Base-by-base conservation (phyloP, 2,113 vertebrate species). In the Dipodomys ordii region DNA sequence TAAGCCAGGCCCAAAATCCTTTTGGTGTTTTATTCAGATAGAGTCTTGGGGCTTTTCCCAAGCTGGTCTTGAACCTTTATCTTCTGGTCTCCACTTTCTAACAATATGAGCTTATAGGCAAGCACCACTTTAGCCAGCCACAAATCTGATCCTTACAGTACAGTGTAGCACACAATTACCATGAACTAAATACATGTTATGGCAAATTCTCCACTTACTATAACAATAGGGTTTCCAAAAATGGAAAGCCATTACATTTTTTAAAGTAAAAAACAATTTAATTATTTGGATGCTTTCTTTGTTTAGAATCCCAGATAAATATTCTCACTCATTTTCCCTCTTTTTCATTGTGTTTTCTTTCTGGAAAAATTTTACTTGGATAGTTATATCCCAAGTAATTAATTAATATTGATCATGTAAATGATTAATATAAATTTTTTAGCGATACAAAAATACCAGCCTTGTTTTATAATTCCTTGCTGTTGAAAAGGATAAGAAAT, bases 401-500 rank as follows among this genome's bases (percentile, higher is more conserved):
- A 39, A 39, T 39, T 39, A 39, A 39, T 39, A 39, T 39, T 39
- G 15, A 57, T 57, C 53, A 57, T 57, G 53, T 57, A 57, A 13
- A 57, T 16, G 53, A 96, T 73, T 32, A 46, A 57, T 71, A 49
- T 57, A 82, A 69, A 86, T 35, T 93, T 88, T 64, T 64, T 90
- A 44, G 35, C 8, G 11, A 30, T 83, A 86, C 5, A 72, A 64
- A 88, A 92, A 39, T 35, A 30, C 13, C 83, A 32, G 22, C 68
- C 49, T 90, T 35, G 0, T 81, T 84, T 77, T 87, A 1, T 86
- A 57, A 90, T 88, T 77, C 13, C 76, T 90, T 82, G 30, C 4
- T 69, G 60, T 20, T 67, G 35, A 65, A 85, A 92, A n/a, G 57
- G 7, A 91, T 27, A 73, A 92, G 30, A 91, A 92, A 67, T 87